These are phyloP conservation scores for Ischnura elegans DNA, from an alignment of 2,888 invertebrate genomes.

Conservation along the genomic window DNA sequence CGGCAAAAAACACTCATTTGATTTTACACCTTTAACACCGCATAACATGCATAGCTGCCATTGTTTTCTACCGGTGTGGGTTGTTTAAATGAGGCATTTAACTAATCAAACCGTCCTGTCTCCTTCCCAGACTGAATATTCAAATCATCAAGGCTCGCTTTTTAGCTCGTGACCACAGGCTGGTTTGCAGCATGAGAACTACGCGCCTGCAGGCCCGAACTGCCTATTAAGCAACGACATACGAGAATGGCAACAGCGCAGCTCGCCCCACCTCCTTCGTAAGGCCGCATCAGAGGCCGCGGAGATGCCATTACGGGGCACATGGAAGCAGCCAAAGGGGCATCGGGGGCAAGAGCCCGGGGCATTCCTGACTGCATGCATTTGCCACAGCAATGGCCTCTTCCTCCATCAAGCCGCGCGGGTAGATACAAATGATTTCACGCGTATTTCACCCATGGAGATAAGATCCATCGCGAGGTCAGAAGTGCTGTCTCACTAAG, in stretches of 20 bases:
- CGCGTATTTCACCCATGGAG: neutral
- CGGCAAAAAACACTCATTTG: too few relatives aligned
- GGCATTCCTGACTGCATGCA: neutral
- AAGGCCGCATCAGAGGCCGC: neutral
- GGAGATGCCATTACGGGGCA: slow-evolving; percentile 16
- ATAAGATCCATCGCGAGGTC: neutral
- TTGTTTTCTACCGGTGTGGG: too few relatives aligned
- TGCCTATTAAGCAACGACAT: neutral
- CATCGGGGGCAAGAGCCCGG: neutral
- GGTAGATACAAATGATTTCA: neutral
- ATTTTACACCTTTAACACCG: too few relatives aligned
- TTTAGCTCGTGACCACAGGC: neutral
- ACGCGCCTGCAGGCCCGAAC: neutral
- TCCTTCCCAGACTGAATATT: neutral
- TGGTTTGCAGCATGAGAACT: neutral
- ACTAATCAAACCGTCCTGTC: neutral
- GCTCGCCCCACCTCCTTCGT: neutral
- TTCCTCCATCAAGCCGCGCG: neutral
- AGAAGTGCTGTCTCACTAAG: neutral
- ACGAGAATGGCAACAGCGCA: neutral
- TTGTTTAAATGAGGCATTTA: neutral
- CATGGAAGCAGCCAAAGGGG: neutral
- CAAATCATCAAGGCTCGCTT: neutral
- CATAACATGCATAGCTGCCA: too few relatives aligned
- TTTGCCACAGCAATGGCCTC: neutral